phyloP scores from a whole-genome alignment of 2,888 invertebrate genomes.

The Allophyes oxyacanthae region DNA sequence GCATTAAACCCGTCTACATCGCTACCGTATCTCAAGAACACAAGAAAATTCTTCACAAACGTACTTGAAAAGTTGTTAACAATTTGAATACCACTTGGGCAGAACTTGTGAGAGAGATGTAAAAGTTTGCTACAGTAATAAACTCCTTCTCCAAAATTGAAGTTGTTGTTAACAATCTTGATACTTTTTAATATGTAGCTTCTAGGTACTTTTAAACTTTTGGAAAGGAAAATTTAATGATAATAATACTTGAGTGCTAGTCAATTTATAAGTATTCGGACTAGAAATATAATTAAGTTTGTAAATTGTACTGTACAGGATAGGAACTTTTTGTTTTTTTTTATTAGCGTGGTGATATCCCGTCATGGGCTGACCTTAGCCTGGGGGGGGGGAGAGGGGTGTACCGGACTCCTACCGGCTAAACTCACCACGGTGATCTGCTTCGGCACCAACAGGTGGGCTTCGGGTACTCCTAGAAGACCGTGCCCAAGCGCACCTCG shows the following conservation, averaged over 20 bases:
- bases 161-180: conserved; percentile 18
- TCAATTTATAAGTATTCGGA: too few relatives aligned
- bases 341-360: too few relatives aligned
- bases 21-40: conserved; percentile 11
- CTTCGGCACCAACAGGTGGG: too few relatives aligned
- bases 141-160: conserved; percentile 24
- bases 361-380: too few relatives aligned
- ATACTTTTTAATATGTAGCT: conserved; percentile 20
- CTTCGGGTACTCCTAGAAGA: too few relatives aligned
- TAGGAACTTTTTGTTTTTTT: too few relatives aligned
- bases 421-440: too few relatives aligned
- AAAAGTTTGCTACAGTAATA: conserved; percentile 24
- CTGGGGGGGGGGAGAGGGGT: too few relatives aligned
- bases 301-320: too few relatives aligned
- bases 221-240: background rate
- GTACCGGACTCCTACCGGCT: too few relatives aligned
- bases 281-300: too few relatives aligned
- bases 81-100: conserved; percentile 38
- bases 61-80: conserved; percentile 36
- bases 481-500: too few relatives aligned
- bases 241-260: background rate
- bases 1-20: background rate
- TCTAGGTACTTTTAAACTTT: conserved; percentile 1
- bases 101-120: conserved; percentile 11
- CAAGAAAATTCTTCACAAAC: conserved; percentile 10